phyloP scores from a whole-genome alignment of 2,113 vertebrate species.

The Aleadryas rufinucha region DNA sequence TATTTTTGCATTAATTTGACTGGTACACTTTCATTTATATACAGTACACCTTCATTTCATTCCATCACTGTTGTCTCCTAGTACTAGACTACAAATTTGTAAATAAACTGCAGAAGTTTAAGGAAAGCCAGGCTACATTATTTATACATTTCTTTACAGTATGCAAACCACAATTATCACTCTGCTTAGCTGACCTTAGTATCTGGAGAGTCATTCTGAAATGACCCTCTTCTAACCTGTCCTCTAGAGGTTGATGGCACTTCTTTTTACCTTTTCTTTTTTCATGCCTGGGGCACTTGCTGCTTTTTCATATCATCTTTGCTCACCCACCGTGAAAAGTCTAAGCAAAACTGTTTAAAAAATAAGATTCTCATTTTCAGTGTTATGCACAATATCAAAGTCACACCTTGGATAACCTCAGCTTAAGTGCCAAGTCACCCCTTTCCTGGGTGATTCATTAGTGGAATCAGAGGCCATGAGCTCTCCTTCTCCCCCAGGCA shows the following conservation, averaged over 20 bases:
- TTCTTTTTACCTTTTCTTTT: neutral
- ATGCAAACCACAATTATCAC: neutral
- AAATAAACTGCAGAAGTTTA: neutral
- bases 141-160: neutral
- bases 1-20: neutral
- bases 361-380: neutral
- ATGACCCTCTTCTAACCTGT: neutral
- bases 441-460: slow-evolving; percentile 25
- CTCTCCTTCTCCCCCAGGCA: neutral
- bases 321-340: neutral
- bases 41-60: neutral
- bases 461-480: neutral
- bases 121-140: neutral
- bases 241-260: neutral
- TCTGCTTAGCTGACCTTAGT: neutral
- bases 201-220: neutral
- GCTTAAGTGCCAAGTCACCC: neutral
- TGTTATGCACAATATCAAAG: neutral
- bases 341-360: neutral
- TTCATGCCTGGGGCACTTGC: neutral
- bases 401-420: slow-evolving; percentile 10
- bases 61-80: neutral
- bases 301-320: neutral
- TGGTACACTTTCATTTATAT: neutral
- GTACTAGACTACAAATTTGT: neutral